phyloP scores from a whole-genome alignment of 2,888 invertebrate genomes.

The Thecophora atra region DNA sequence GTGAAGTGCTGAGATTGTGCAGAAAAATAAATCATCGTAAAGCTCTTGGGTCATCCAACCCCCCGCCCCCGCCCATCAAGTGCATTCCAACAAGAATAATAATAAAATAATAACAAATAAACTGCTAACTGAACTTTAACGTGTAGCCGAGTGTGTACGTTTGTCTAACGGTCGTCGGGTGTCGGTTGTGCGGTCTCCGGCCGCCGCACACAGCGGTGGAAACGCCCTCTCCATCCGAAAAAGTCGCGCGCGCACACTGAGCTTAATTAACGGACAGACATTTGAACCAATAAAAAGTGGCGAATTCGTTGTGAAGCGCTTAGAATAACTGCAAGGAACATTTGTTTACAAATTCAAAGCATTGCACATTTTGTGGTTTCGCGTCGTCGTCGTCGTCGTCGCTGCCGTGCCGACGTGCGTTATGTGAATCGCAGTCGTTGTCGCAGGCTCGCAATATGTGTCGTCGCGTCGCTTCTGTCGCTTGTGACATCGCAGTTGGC shows the following conservation, averaged over 20 bases:
- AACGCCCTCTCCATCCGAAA: constrained; percentile 11
- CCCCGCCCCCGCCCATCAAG: neutral
- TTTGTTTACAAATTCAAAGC: constrained; percentile 24
- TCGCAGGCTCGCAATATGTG: constrained; percentile 45
- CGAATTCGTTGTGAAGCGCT: neutral
- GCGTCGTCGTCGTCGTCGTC: constrained; percentile 40
- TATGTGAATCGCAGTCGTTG: constrained; percentile 27
- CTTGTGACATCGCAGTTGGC: constrained; percentile 54
- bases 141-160: neutral
- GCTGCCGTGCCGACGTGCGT: constrained; percentile 39
- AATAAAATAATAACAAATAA: neutral
- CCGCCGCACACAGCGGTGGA: neutral
- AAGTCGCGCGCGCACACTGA: neutral
- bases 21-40: neutral
- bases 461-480: constrained; percentile 47
- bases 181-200: too few relatives aligned
- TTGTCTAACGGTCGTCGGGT: neutral
- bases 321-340: neutral
- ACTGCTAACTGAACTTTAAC: neutral
- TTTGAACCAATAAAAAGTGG: constrained; percentile 25
- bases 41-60: neutral
- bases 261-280: constrained; percentile 30
- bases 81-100: neutral
- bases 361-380: constrained; percentile 27
- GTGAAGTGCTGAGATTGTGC: neutral